Conservation (phyloP, 2,113 vertebrate species). For the Phalacrocorax brasilianus region DNA sequence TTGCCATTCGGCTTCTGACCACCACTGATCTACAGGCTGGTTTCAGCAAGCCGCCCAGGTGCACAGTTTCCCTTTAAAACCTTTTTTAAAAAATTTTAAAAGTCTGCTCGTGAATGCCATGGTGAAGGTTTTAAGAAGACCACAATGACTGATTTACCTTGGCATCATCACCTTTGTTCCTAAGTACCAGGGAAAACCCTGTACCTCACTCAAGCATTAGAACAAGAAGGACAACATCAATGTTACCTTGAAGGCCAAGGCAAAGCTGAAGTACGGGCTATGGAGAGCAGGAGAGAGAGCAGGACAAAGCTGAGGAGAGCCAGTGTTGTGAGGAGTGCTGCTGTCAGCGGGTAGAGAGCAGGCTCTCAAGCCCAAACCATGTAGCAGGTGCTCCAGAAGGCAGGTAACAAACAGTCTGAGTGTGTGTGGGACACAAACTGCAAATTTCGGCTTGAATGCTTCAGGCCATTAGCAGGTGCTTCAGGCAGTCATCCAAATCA, state of each 20-base stretch:
- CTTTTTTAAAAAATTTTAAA: not conserved
- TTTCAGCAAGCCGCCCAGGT: not conserved
- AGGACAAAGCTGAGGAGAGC: not conserved
- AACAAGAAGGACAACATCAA: rapidly evolving
- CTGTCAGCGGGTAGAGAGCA: not conserved
- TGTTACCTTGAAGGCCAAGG: not conserved
- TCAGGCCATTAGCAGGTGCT: too few relatives aligned
- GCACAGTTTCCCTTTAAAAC: not conserved
- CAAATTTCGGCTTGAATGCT: too few relatives aligned
- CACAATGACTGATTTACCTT: not conserved
- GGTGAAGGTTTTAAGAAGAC: not conserved
- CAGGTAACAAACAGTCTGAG: constrained; percentile 51
- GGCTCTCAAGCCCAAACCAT: constrained; percentile 5
- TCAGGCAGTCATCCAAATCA: too few relatives aligned
- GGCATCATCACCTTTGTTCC: not conserved
- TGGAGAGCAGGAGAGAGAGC: not conserved
- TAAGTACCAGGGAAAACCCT: not conserved
- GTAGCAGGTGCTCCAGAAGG: constrained; percentile 69
- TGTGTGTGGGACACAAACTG: too few relatives aligned
- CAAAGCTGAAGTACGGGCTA: not conserved
- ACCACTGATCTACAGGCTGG: not conserved
- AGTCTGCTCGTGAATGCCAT: not conserved
- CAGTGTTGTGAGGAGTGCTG: not conserved
- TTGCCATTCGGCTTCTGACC: not conserved
- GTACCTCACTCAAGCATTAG: not conserved